Evolutionary conservation across 2,113 vertebrate species (phyloP).

Genomic region (Axis porcinus): DNA sequence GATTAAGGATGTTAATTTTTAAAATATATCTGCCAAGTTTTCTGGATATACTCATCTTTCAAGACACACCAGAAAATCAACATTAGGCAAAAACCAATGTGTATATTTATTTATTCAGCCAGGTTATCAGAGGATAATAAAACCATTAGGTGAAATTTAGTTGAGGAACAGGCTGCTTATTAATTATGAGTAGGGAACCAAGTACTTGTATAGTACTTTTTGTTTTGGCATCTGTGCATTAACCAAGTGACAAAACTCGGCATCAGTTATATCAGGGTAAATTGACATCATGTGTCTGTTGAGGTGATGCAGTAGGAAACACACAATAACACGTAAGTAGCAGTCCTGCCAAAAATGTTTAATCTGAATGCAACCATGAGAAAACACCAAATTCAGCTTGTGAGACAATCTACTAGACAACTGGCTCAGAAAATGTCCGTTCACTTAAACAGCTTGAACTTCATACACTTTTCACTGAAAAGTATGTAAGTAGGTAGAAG

Average conservation of each 20-base stretch:
- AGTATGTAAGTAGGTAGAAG: neutral
- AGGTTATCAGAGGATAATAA: neutral
- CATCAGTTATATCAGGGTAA: neutral
- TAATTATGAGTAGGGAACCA: neutral
- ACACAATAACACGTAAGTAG: neutral
- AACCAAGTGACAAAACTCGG: neutral
- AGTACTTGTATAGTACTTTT: neutral
- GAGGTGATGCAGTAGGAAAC: neutral
- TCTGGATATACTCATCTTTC: neutral
- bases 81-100: neutral
- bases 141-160: neutral
- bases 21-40: neutral
- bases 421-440: neutral
- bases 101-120: neutral
- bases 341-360: neutral
- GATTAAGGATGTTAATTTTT: neutral
- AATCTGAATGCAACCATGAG: neutral
- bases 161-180: neutral
- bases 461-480: neutral
- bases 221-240: neutral
- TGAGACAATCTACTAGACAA: neutral
- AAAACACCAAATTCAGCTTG: neutral
- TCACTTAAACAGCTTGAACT: neutral
- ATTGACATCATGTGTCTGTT: neutral
- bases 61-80: neutral